phyloP scores from a whole-genome alignment of 2,797 vertebrate species.

The Pseudochromis fuscus region DNA sequence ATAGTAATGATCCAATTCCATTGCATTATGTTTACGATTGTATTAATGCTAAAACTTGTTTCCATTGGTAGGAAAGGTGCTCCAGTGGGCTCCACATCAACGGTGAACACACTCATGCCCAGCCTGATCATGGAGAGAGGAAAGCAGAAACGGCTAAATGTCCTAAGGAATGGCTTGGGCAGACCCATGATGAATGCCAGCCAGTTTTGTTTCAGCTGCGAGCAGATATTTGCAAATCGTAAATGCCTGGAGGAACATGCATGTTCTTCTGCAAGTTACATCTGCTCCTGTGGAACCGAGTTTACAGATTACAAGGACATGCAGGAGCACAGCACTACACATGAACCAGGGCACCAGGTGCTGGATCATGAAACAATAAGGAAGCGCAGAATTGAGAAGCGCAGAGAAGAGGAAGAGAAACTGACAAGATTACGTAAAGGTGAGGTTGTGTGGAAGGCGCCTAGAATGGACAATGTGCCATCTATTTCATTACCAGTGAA shows the following conservation, averaged over 20 bases:
- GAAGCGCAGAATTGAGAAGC: conserved; percentile 71
- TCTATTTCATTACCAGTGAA: conserved; percentile 16
- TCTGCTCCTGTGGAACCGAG: conserved; percentile 83
- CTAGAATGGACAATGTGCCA: conserved; percentile 6
- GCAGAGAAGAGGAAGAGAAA: conserved; percentile 64
- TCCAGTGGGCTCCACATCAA: background rate
- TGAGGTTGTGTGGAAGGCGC: conserved; percentile 64
- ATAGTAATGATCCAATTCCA: background rate
- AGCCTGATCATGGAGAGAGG: conserved; percentile 61
- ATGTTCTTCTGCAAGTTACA: conserved; percentile 72
- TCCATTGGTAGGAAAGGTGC: conserved; percentile 27
- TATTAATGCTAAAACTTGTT: conserved; percentile 2
- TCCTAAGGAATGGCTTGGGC: conserved; percentile 32
- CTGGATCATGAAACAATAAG: conserved; percentile 71
- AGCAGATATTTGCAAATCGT: conserved; percentile 74
- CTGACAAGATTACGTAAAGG: conserved; percentile 65
- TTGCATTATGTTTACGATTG: background rate
- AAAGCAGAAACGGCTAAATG: conserved; percentile 8
- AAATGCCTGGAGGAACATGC: conserved; percentile 74
- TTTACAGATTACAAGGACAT: conserved; percentile 76
- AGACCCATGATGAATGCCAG: conserved; percentile 49
- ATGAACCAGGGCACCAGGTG: conserved; percentile 76
- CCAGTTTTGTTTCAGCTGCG: conserved; percentile 80
- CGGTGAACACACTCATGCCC: conserved; percentile 15
- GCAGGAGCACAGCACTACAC: conserved; percentile 74